These are phyloP conservation scores for Sussaba pulchella DNA, from an alignment of 2,888 invertebrate genomes.

Conservation along the genomic window DNA sequence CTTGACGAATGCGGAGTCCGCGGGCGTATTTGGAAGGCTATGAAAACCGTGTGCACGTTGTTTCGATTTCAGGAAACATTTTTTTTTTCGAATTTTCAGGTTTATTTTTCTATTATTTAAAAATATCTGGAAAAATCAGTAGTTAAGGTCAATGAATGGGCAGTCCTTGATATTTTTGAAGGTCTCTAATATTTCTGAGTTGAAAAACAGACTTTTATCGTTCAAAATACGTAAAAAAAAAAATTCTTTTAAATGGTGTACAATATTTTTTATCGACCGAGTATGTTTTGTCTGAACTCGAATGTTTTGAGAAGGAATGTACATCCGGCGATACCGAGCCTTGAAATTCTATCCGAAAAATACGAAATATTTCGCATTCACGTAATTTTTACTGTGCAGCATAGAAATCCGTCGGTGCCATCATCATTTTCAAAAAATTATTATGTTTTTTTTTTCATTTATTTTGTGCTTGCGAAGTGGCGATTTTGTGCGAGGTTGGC, in stretches of 20 bases:
- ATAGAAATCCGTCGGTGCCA: not conserved
- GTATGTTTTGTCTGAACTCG: too few species aligned
- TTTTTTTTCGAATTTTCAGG: not conserved
- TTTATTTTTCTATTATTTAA: not conserved
- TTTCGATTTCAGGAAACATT: slow-evolving; percentile 25
- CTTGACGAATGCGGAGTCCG: slow-evolving; percentile 34
- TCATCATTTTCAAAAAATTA: too few species aligned
- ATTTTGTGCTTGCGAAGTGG: slow-evolving; percentile 3
- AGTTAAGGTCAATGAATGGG: too few species aligned
- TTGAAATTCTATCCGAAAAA: slow-evolving; percentile 24
- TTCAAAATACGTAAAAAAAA: too few species aligned
- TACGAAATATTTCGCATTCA: slow-evolving; percentile 16
- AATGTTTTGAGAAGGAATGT: not conserved
- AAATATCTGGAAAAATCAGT: not conserved
- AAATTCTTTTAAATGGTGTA: too few species aligned
- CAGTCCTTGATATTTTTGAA: too few species aligned
- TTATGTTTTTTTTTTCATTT: slow-evolving; percentile 1
- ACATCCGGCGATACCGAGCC: not conserved
- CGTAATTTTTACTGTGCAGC: slow-evolving; percentile 14
- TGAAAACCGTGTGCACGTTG: slow-evolving; percentile 18
- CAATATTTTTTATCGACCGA: too few species aligned
- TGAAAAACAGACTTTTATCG: not conserved
- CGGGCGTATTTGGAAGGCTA: slow-evolving; percentile 54
- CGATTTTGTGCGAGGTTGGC: not conserved
- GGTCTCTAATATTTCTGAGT: too few species aligned